Base-by-base conservation (phyloP, 2,888 invertebrate genomes). In the Chrysolina oricalcia region DNA sequence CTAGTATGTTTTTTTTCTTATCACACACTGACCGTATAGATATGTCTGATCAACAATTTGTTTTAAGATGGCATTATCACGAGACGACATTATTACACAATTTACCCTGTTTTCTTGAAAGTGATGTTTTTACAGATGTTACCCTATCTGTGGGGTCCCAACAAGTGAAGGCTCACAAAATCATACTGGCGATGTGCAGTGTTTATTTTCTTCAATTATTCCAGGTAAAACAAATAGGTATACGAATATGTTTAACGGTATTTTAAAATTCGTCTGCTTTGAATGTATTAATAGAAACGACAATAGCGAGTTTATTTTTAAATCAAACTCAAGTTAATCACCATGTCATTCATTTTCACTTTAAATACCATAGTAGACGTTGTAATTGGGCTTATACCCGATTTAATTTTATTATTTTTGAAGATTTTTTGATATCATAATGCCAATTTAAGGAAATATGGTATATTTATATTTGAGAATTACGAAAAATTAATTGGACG, bases 131-230 rank as follows among this genome's bases (percentile, higher is more conserved):
- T 84, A 95, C 96, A 72, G 96, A 97, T 88, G 96, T 97, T 66
- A 97, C 96, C 13, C 90, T 97, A 64, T 95, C 95, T 80, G 96
- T 96, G 6, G 95, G 94, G 82, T 95, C 96, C 23, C 93, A 94
- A 77, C 93, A 94, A n/a, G 90, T 97, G 81, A 93, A 93, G 83
- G 97, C 97, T 1, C 97, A 97, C 89, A 92, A 93, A 84, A 92
- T 97, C 69, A 95, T 97, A 68, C 90, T 97, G 73, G 97, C 97
- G 35, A 95, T 96, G 79, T 97, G 97, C 89, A 97, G 97, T 89
- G 94, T 94, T 81, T 97, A 97, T 90, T 97, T 97, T 88, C 93
- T 96, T 83, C 95, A 96, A 85, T 90, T 97, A 78, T 96, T 97
- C 90, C 94, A 94, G 93, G 95, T 94, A 88, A 82, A 53, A 40